Percentiles rank a stretch among this genome's conserved stretches.
Conservation (phyloP, 2,797 vertebrate species). For the Poeciliopsis turneri region DNA sequence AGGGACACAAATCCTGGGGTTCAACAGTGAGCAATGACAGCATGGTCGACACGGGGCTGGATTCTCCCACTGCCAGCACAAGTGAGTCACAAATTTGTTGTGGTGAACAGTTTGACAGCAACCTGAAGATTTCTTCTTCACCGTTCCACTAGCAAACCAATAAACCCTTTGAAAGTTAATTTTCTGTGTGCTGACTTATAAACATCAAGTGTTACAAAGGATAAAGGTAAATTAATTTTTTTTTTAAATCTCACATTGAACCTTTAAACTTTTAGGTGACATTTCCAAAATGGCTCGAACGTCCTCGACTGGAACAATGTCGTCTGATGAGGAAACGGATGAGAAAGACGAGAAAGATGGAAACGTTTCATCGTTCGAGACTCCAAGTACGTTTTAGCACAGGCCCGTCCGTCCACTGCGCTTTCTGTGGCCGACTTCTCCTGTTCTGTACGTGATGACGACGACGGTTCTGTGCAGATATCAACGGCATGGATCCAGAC, state of each 20-base stretch:
- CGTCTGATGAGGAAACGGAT: constrained; percentile 86
- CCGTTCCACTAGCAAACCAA: not conserved
- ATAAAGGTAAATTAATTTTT: not conserved
- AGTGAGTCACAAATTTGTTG: constrained; percentile 67
- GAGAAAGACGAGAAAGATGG: constrained; percentile 88
- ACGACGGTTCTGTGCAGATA: constrained; percentile 68
- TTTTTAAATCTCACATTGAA: not conserved
- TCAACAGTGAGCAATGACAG: constrained; percentile 85
- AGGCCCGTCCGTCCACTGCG: not conserved
- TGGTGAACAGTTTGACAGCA: not conserved
- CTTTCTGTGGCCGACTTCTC: not conserved
- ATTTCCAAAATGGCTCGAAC: constrained; percentile 83
- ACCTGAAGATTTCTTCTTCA: not conserved
- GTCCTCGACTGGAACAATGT: constrained; percentile 86
- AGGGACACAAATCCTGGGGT: constrained; percentile 93
- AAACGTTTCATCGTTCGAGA: constrained; percentile 80
- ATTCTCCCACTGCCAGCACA: constrained; percentile 76
- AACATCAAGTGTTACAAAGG: not conserved
- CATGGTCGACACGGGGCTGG: constrained; percentile 75
- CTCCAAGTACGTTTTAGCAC: constrained; percentile 77
- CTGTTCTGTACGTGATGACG: not conserved
- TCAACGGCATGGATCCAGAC: constrained; percentile 87
- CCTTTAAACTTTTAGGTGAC: constrained; percentile 77
- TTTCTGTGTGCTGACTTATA: not conserved
- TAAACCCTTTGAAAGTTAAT: not conserved